Conservation (phyloP, 1,140 invertebrate genomes). For the Megalonaias nervosa region DNA sequence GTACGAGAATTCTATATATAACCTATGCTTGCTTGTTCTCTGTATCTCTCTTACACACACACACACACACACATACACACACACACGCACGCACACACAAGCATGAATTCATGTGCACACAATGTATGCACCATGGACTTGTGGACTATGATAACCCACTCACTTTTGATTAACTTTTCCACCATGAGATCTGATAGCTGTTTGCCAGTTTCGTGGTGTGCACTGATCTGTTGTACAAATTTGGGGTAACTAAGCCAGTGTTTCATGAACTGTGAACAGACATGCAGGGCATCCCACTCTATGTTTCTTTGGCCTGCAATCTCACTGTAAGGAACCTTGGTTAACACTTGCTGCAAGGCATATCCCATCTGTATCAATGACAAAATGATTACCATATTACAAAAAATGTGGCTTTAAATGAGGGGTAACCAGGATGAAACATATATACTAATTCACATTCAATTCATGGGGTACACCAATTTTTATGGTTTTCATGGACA, state of each 20-base stretch:
- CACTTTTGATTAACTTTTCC: slow-evolving; percentile 75
- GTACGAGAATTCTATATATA: too few relatives aligned
- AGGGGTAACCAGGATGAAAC: too few relatives aligned
- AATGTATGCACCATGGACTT: too few relatives aligned
- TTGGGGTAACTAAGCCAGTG: slow-evolving; percentile 85
- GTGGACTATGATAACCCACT: slow-evolving; percentile 16
- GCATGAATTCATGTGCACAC: too few relatives aligned
- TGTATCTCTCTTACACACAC: too few relatives aligned
- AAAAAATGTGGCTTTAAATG: neutral
- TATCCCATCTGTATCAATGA: slow-evolving; percentile 81
- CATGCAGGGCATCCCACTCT: slow-evolving; percentile 91
- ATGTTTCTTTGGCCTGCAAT: slow-evolving; percentile 87
- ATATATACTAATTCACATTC: too few relatives aligned
- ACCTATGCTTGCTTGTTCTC: too few relatives aligned
- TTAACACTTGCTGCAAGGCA: slow-evolving; percentile 85
- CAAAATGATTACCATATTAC: neutral
- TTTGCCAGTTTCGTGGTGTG: slow-evolving; percentile 83
- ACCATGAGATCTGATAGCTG: slow-evolving; percentile 79
- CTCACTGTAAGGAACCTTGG: slow-evolving; percentile 85
- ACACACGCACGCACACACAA: too few relatives aligned
- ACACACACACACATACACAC: too few relatives aligned
- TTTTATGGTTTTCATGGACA: too few relatives aligned
- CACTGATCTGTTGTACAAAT: slow-evolving; percentile 79
- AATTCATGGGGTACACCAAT: too few relatives aligned
- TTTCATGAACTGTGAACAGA: slow-evolving; percentile 85